A percentile compares a stretch with the other conserved stretches of the same genome.
These are phyloP conservation scores for Subanguina moxae DNA, from an alignment of 1,140 invertebrate species.

Conservation along the genomic window DNA sequence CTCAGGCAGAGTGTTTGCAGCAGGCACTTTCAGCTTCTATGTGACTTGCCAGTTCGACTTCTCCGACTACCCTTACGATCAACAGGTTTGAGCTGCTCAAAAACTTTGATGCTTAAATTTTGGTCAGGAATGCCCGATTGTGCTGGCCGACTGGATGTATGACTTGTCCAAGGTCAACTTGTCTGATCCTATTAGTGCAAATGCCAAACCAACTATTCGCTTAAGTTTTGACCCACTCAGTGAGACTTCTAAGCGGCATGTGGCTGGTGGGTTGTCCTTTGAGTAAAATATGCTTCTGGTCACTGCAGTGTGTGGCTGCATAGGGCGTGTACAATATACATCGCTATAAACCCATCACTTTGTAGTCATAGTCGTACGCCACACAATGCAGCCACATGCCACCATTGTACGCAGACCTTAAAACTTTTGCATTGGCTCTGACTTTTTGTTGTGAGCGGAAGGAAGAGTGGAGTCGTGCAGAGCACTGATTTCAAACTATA, in stretches of 20 bases:
- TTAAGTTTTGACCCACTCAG: slow-evolving; percentile 52
- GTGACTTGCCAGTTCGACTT: slow-evolving; percentile 58
- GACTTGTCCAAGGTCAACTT: slow-evolving; percentile 55
- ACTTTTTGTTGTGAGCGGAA: no score
- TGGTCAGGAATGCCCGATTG: slow-evolving; percentile 54
- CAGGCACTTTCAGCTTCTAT: slow-evolving; percentile 53
- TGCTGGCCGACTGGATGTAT: slow-evolving; percentile 59
- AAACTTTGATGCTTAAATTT: background rate
- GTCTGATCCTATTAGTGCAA: slow-evolving; percentile 22
- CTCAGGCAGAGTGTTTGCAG: slow-evolving; percentile 40
- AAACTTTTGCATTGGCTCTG: no score
- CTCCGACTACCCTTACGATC: slow-evolving; percentile 49
- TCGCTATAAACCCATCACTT: no score
- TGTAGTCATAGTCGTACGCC: no score
- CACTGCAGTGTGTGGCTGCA: background rate
- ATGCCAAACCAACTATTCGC: slow-evolving; percentile 44
- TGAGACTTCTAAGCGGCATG: slow-evolving; percentile 44
- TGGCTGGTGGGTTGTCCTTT: slow-evolving; percentile 41
- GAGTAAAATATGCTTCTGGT: background rate
- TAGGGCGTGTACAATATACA: no score
- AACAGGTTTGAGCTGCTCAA: slow-evolving; percentile 35
- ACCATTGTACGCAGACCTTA: no score
- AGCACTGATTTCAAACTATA: no score
- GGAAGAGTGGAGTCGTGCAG: no score
- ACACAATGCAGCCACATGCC: no score